Evolutionary conservation across 2,888 invertebrate genomes (phyloP), one percentile per base, ranked within the genome.

Genomic region (Sialis fuliginosa): DNA sequence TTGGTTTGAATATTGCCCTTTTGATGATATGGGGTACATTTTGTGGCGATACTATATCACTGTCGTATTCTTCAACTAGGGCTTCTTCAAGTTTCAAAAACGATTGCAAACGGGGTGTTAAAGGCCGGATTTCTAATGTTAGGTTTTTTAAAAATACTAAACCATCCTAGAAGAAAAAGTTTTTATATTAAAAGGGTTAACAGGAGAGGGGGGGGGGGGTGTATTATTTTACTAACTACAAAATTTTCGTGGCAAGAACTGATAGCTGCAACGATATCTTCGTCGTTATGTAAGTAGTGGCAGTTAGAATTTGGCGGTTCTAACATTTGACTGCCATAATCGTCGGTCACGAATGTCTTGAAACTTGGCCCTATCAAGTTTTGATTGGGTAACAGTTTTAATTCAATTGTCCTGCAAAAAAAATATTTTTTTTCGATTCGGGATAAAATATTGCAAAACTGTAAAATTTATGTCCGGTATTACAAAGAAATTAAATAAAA

Each of bases 41-140:
- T 35, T 57, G 50, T 8, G 53, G 51, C 40, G 52, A 46, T 10
- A 46, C 49, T n/a, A 51, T 42, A 44, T 48, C 39, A 47, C 42
- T 44, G 30, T 48, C 47, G 3, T 41, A 45, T 2, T 49, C 64
- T 60, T 57, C 61, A 52, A 50, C 61, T 52, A 56, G 56, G 54
- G 54, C 62, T 58, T 59, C 67, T 56, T 56, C 67, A 59, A 51
- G 63, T 61, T 55, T 70, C 60, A 53, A 65, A 57, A 54, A 56
- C 52, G 48, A 66, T 52, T 62, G 60, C 31, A 68, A 53, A 42
- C 63, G 66, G 22, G 62, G 54, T 5, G 69, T 66, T 51, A 82
- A 57, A 1, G 84, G 83, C 13, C 74, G 74, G 46, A 84, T 77
- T 64, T 83, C 83, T 50, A 80, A 70, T 0, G 80, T 79, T 1